Base-by-base conservation (phyloP, 2,888 invertebrate genomes). In the Scaeva pyrastri region DNA sequence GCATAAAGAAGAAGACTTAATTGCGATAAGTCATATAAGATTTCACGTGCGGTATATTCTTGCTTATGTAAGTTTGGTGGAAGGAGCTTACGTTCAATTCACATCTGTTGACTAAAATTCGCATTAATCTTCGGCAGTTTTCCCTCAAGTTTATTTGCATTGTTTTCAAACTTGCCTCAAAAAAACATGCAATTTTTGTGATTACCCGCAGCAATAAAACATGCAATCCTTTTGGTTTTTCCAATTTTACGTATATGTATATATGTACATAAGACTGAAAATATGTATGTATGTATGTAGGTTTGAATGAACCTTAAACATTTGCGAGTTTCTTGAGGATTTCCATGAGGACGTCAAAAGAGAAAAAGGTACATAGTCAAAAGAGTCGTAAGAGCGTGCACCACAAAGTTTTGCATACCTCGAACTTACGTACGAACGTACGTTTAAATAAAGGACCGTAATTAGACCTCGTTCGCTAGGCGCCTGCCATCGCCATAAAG, bases 181-280 rank as follows among this genome's bases (percentile, higher is more conserved):
- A 64, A 74, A 39, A 48, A 48, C 43, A 55, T 70, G 85, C 76
- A 80, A 70, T 68, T 73, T 70, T 85, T 81, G 76, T 81, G 85
- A 81, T 81, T 81, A 62, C 21, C 50, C 62, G 70, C 76, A 81
- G 31, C 31, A 31, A 31, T 31, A 81, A 77, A 76, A 81, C 62
- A 77, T 73, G 73, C 72, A 62, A 70, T 43, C 48, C 48, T 72
- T 73, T 73, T 56, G 76, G 76, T 39, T 73, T 81, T 62, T 14
- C 23, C 56, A 77, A 26, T 75, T 58, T 58, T 52, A 31, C 48
- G 39, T 26, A n/a, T 2, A 50, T 39, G 11, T 39, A 12, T 0
- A 1, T 39, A 39, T 10, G 7, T 10, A 3, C 2, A 31, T 43
- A 48, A 41, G 31, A 16, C n/a, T n/a, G n/a, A n/a, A n/a, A n/a